phyloP scores from a whole-genome alignment of 2,113 vertebrate genomes.

The Nannobrachium achirus region DNA sequence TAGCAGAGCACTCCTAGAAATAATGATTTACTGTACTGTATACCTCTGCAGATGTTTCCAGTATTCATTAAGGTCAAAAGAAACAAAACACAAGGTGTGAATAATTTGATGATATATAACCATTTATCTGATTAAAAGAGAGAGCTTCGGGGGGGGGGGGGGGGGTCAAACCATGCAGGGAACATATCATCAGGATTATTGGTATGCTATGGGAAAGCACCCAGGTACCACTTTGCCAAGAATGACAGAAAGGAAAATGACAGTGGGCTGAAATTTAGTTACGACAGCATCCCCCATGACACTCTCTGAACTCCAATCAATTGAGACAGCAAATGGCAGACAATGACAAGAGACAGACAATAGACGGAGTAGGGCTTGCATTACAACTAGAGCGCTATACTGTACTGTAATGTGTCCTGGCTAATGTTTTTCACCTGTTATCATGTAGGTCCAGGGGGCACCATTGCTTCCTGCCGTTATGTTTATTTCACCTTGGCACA shows the following conservation, averaged over 20 bases:
- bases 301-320: not conserved
- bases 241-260: not conserved
- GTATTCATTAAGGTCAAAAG: too few relatives aligned
- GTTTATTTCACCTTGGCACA: not conserved
- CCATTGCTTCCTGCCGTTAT: not conserved
- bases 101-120: not conserved
- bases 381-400: not conserved
- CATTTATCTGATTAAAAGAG: not conserved
- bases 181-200: constrained; percentile 1
- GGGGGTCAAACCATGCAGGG: constrained; percentile 1
- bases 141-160: not conserved
- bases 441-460: not conserved
- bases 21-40: not conserved
- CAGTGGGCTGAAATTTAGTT: not conserved
- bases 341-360: not conserved
- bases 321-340: not conserved
- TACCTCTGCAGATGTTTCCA: not conserved
- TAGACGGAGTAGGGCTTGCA: not conserved
- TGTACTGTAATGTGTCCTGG: not conserved
- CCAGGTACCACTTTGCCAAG: not conserved
- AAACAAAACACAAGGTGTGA: too few relatives aligned
- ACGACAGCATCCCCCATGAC: not conserved
- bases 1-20: not conserved
- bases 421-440: constrained; percentile 10
- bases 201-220: not conserved